Evolutionary conservation across 1,140 invertebrate species (phyloP).

Genomic region (Delia radicum): DNA sequence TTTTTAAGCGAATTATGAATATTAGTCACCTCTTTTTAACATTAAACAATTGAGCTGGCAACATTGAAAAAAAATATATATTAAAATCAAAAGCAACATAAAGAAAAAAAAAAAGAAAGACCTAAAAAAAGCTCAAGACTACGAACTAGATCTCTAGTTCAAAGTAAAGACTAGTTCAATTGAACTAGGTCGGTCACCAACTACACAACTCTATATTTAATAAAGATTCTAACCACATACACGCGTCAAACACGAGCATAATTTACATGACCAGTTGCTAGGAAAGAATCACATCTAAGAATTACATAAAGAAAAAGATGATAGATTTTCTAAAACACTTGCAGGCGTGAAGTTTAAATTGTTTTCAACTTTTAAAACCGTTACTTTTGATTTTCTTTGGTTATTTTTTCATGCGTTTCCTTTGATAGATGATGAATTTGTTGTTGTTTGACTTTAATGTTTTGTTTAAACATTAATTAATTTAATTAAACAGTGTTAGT

Average conservation of each 20-base stretch:
- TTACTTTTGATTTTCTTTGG: not conserved
- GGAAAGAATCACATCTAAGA: not conserved
- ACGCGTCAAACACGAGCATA: conserved; percentile 21
- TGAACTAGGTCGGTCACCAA: no score
- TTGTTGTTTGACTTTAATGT: no score
- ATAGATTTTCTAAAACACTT: not conserved
- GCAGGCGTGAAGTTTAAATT: conserved; percentile 10
- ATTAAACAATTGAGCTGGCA: no score
- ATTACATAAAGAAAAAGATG: not conserved
- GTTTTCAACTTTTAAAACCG: not conserved
- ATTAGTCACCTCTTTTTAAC: no score
- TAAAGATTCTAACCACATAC: not conserved
- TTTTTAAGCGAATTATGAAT: no score
- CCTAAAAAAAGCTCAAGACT: no score
- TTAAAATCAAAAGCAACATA: no score
- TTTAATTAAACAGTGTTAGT: conserved; percentile 1
- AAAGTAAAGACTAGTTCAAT: no score
- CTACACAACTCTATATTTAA: no score
- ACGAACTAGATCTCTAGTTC: no score
- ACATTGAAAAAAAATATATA: no score
- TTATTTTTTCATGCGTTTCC: not conserved
- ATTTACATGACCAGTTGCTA: conserved; percentile 15
- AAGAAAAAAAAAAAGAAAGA: no score
- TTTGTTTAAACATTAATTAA: conserved; percentile 13
- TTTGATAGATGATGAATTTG: not conserved